Evolutionary conservation across 2,888 invertebrate genomes (phyloP), one percentile per base, ranked within the genome.

Genomic region (Polydrusus pterygomalis): DNA sequence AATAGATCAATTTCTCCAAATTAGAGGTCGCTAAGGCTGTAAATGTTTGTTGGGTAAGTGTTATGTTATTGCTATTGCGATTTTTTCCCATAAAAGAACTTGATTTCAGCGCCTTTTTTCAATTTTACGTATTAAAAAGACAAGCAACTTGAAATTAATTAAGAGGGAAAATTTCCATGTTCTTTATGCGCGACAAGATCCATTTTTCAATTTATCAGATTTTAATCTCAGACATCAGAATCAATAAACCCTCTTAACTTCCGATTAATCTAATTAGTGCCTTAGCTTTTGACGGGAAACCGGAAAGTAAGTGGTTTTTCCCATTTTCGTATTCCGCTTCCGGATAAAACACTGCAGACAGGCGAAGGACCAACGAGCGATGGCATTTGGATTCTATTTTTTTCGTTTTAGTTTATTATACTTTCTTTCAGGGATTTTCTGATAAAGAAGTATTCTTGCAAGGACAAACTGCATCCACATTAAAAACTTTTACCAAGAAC

Each of bases 181-280:
- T 49, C 13, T 11, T 20, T 18, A 18, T 20, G 30, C 38, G 15
- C 9, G 58, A 17, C 58, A 60, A 0, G 0, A 60, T 38, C 18
- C 38, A 38, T 60, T 60, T 51, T 43, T 20, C 43, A 56, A 58
- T 40, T 43, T 56, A 45, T 38, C 7, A 40, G 30, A 13, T 34
- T 17, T 18, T 34, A 54, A 30, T 13, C 38, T 56, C 56, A 25
- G 38, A 20, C 68, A 20, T 68, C 40, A 13, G 34, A 68, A 72
- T 72, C 72, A 43, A 58, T 51, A 67, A 34, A 63, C 68, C 30
- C 68, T 45, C 68, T 62, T 68, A 63, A 68, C 68, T 65, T 45
- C 40, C 62, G 47, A 72, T 76, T 76, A 76, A 76, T 76, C 67
- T 67, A 76, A 76, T 76, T 76, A 76, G 40, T 18, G 49, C 30